phyloP scores from a whole-genome alignment of 2,888 invertebrate species.

The Sphaerophoria taeniata region DNA sequence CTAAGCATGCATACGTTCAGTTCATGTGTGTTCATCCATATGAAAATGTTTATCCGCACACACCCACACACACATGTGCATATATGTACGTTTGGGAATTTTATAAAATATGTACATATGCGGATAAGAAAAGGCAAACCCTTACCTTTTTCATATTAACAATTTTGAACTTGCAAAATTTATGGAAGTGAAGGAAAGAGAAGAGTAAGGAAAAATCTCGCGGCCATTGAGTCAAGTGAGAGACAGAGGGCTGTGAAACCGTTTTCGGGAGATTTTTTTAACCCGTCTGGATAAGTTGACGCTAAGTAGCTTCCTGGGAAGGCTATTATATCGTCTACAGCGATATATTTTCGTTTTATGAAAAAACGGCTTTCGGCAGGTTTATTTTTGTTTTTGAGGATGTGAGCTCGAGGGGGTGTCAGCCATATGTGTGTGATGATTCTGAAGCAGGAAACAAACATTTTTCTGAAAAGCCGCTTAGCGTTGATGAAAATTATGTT shows the following conservation, averaged over 20 bases:
- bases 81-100: slow-evolving; percentile 38
- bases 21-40: slow-evolving; percentile 51
- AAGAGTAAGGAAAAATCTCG: slow-evolving; percentile 14
- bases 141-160: slow-evolving; percentile 57
- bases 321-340: slow-evolving; percentile 60
- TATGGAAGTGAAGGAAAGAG: background rate
- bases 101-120: slow-evolving; percentile 12
- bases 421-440: background rate
- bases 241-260: slow-evolving; percentile 37
- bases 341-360: slow-evolving; percentile 55
- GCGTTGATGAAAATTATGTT: slow-evolving; percentile 24
- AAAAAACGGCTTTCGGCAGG: slow-evolving; percentile 31
- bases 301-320: slow-evolving; percentile 62
- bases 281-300: slow-evolving; percentile 70
- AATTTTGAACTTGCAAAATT: slow-evolving; percentile 54
- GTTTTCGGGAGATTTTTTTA: slow-evolving; percentile 52
- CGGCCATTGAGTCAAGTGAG: slow-evolving; percentile 7
- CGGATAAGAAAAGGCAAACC: slow-evolving; percentile 5
- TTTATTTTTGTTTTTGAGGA: background rate
- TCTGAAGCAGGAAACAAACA: slow-evolving; percentile 19
- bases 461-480: slow-evolving; percentile 19
- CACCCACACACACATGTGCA: slow-evolving; percentile 3
- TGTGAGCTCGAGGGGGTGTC: background rate
- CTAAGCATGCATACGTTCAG: slow-evolving; percentile 56
- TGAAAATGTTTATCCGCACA: background rate